Evolutionary conservation across 2,113 vertebrate species (phyloP).

Genomic region (Eurypyga helias): DNA sequence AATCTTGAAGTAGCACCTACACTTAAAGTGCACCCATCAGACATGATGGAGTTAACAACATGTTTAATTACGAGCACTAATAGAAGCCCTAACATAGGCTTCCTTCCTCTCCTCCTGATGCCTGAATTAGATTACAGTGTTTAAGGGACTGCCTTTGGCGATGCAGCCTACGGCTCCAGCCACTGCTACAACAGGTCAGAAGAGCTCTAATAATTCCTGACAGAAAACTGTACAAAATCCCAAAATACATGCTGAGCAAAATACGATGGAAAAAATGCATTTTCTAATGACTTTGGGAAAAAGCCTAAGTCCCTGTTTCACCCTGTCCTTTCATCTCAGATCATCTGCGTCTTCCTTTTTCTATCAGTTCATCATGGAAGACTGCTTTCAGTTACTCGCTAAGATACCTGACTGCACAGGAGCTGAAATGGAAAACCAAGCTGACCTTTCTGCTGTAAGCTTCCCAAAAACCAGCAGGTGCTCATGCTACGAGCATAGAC

Average conservation of each 20-base stretch:
- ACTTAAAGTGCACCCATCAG: not conserved
- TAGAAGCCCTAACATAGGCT: not conserved
- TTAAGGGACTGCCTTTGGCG: not conserved
- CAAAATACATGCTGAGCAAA: not conserved
- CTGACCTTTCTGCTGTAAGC: not conserved
- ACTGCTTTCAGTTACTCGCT: not conserved
- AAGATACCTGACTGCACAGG: fast-evolving
- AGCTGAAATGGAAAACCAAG: not conserved
- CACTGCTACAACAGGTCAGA: not conserved
- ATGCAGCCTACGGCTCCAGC: not conserved
- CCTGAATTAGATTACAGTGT: not conserved
- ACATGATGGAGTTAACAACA: not conserved
- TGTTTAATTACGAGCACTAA: not conserved
- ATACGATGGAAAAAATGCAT: not conserved
- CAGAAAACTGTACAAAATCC: not conserved
- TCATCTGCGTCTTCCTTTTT: not conserved
- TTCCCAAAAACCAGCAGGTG: not conserved
- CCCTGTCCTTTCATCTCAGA: not conserved
- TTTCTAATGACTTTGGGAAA: not conserved
- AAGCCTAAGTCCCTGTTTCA: not conserved
- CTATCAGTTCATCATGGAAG: not conserved
- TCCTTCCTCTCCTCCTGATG: not conserved
- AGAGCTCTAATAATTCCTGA: not conserved
- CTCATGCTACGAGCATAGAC: fast-evolving
- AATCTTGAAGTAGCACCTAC: not conserved